A percentile compares a stretch with the other conserved stretches of the same genome.
Conservation (phyloP, 1,140 invertebrate genomes). For the Bombus sibiricus region DNA sequence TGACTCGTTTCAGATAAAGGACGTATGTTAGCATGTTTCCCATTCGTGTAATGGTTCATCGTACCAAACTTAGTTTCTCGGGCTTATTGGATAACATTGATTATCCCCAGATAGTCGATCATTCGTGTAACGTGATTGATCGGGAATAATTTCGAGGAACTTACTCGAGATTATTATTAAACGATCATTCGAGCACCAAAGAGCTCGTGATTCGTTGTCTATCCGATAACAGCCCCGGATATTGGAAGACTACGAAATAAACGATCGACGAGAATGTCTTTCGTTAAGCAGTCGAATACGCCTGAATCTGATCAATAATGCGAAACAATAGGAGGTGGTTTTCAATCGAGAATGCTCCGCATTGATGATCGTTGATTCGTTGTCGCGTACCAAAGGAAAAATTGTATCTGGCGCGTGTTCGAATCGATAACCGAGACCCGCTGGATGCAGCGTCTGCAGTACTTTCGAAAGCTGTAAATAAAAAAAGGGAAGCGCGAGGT, state of each 20-base stretch:
- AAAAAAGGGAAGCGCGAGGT: conserved; percentile 52
- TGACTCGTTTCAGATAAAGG: background rate
- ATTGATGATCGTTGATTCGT: background rate
- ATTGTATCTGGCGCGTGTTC: background rate
- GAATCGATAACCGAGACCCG: conserved; percentile 16
- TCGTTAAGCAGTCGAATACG: background rate
- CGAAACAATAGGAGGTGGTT: conserved; percentile 3
- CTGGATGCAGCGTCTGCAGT: background rate
- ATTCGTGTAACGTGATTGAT: background rate
- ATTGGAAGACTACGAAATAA: background rate
- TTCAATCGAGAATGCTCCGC: background rate
- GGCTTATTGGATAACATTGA: background rate
- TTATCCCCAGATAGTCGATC: background rate
- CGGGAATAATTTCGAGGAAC: too few relatives aligned
- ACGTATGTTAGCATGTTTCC: background rate
- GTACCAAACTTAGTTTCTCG: background rate
- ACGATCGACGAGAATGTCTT: background rate
- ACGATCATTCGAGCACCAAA: background rate
- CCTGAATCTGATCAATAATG: background rate
- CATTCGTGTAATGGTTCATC: background rate
- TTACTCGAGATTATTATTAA: too few relatives aligned
- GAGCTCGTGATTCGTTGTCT: background rate
- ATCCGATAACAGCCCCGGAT: background rate
- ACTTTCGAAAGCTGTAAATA: conserved; percentile 45
- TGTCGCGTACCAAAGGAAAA: background rate